Evolutionary conservation across 1,140 invertebrate genomes (phyloP).

Genomic region (Drosophila nigromelanica): DNA sequence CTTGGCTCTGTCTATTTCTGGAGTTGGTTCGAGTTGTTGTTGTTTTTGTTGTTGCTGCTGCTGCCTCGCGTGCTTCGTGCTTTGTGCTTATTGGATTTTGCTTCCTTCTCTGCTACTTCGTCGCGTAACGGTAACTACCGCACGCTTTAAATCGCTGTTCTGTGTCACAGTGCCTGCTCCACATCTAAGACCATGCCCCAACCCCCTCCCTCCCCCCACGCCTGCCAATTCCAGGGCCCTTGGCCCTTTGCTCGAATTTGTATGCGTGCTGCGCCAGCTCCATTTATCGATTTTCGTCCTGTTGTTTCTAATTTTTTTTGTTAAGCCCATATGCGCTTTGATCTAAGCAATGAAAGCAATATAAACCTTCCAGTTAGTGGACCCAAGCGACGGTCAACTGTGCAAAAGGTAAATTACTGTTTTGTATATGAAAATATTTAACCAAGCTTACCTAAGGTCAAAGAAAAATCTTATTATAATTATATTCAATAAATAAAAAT

Average conservation of each 20-base stretch:
- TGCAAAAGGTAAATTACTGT: background rate
- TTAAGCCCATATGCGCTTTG: constrained; percentile 55
- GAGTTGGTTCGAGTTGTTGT: constrained; percentile 57
- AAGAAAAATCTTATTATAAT: no score
- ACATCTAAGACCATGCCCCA: constrained; percentile 43
- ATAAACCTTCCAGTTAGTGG: constrained; percentile 41
- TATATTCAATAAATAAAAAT: no score
- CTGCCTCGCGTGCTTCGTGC: constrained; percentile 59
- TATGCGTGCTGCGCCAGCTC: constrained; percentile 50
- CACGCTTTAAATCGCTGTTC: constrained; percentile 49
- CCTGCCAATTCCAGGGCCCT: background rate
- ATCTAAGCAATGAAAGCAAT: constrained; percentile 62
- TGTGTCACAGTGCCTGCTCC: constrained; percentile 59
- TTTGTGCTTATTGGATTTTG: constrained; percentile 64
- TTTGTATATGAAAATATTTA: background rate
- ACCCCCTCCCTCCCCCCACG: background rate
- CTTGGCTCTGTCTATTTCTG: constrained; percentile 72
- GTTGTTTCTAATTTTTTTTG: constrained; percentile 49
- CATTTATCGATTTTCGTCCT: constrained; percentile 68
- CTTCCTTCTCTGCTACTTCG: constrained; percentile 29
- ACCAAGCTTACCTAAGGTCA: background rate
- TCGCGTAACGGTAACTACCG: constrained; percentile 50
- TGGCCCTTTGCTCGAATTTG: constrained; percentile 26
- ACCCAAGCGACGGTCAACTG: constrained; percentile 43
- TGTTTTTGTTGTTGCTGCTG: constrained; percentile 6